A percentile compares a stretch with the other conserved stretches of the same genome.
phyloP scores from a whole-genome alignment of 1,140 invertebrate species.

The Dendrolimus kikuchii region DNA sequence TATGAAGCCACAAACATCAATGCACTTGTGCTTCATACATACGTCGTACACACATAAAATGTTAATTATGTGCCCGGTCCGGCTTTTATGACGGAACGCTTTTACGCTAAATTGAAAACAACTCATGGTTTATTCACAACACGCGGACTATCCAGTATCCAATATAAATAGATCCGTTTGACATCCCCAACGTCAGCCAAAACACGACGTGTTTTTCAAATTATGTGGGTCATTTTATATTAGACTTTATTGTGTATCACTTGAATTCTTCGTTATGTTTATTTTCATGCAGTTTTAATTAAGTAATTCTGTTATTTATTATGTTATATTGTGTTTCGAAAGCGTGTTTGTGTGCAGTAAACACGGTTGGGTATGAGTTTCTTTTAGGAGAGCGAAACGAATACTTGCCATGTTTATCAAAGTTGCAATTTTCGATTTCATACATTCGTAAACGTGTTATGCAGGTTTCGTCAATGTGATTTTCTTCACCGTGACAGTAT shows the following conservation, averaged over 20 bases:
- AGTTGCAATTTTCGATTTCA: too few species aligned
- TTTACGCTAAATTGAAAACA: slow-evolving; percentile 68
- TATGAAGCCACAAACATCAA: slow-evolving; percentile 1
- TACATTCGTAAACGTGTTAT: too few species aligned
- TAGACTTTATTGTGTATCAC: slow-evolving; percentile 17
- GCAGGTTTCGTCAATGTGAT: too few species aligned
- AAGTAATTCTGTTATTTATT: too few species aligned
- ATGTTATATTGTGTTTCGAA: too few species aligned
- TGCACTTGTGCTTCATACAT: slow-evolving; percentile 1
- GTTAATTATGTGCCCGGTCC: slow-evolving; percentile 50
- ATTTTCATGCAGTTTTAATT: too few species aligned
- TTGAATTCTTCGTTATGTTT: too few species aligned
- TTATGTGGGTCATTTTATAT: slow-evolving; percentile 17
- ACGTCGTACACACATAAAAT: slow-evolving; percentile 27
- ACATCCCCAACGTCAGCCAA: slow-evolving; percentile 18
- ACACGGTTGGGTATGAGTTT: too few species aligned
- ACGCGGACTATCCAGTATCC: slow-evolving; percentile 28
- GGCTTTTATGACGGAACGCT: slow-evolving; percentile 60
- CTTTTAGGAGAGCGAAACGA: too few species aligned
- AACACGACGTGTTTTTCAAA: slow-evolving; percentile 11
- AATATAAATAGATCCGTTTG: slow-evolving; percentile 33
- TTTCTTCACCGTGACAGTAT: too few species aligned
- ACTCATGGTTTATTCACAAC: slow-evolving; percentile 66
- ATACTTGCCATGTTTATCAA: too few species aligned
- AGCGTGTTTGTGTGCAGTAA: too few species aligned